A percentile compares a stretch with the other conserved stretches of the same genome.
phyloP scores from a whole-genome alignment of 1,140 invertebrate species.

The Magallana gigas region DNA sequence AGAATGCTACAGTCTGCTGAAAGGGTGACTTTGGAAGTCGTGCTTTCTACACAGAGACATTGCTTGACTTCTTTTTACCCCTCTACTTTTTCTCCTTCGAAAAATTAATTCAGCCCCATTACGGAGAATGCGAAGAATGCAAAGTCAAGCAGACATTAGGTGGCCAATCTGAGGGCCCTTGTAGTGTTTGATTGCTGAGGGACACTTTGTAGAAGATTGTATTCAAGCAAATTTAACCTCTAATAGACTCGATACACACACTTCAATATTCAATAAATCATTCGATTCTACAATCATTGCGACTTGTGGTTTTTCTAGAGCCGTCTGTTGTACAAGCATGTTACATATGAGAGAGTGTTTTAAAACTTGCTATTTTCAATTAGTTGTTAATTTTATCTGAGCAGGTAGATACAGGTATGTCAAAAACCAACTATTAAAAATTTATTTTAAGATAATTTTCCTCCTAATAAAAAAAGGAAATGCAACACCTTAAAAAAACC shows the following conservation, averaged over 20 bases:
- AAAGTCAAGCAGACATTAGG: not conserved
- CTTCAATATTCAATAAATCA: slow-evolving; percentile 14
- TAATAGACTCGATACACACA: slow-evolving; percentile 18
- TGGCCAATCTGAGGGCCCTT: not conserved
- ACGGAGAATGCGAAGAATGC: not conserved
- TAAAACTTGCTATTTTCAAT: too few species aligned
- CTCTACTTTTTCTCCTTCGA: not conserved
- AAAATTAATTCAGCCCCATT: not conserved
- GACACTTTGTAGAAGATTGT: slow-evolving; percentile 14
- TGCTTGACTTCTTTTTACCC: not conserved
- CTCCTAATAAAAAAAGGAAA: too few species aligned
- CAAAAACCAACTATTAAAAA: too few species aligned
- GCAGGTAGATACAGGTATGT: too few species aligned
- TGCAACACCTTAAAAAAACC: too few species aligned
- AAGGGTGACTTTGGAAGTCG: not conserved
- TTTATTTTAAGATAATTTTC: too few species aligned
- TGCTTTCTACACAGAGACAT: not conserved
- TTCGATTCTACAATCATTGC: not conserved
- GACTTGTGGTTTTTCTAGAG: too few species aligned
- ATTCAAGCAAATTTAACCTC: slow-evolving; percentile 18
- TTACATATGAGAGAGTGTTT: too few species aligned
- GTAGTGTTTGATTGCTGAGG: not conserved
- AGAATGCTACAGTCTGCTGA: not conserved
- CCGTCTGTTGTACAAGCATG: too few species aligned
- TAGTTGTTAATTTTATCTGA: too few species aligned